phyloP scores from a whole-genome alignment of 2,888 invertebrate species.

The Apocheima hispidaria region DNA sequence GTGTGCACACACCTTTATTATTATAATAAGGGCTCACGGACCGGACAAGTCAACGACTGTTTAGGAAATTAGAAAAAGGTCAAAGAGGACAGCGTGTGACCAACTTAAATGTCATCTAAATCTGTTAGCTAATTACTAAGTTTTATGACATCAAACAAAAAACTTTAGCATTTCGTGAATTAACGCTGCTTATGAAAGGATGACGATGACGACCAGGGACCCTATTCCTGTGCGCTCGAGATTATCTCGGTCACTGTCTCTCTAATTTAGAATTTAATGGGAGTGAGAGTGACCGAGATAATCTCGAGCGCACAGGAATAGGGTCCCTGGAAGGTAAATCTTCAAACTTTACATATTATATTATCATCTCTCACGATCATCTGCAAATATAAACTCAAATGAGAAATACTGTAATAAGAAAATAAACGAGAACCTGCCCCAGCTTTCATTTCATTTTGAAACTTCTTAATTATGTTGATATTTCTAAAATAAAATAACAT shows the following conservation, averaged over 20 bases:
- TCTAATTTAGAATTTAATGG: no score
- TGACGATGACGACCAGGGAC: no score
- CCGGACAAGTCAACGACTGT: conserved; percentile 10
- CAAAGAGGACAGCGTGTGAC: conserved; percentile 1
- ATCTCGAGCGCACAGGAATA: no score
- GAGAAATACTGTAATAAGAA: conserved; percentile 8
- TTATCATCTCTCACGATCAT: not conserved
- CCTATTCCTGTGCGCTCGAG: no score
- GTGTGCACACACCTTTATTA: conserved; percentile 25
- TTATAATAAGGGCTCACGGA: conserved; percentile 15
- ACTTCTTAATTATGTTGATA: conserved; percentile 31
- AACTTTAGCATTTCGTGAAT: no score
- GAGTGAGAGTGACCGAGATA: no score
- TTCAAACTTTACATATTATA: not conserved
- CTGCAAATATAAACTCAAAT: conserved; percentile 1
- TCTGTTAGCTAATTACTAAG: no score
- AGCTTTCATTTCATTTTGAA: conserved; percentile 17
- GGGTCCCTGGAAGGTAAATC: not conserved
- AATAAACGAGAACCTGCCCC: conserved; percentile 11
- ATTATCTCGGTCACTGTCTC: no score
- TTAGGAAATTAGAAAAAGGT: conserved; percentile 11
- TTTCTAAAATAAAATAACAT: conserved; percentile 26
- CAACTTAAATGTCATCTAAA: not conserved
- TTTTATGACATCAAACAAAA: no score
- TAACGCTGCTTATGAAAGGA: no score